Conservation (phyloP, 2,113 vertebrate genomes). For the Panthera tigris region DNA sequence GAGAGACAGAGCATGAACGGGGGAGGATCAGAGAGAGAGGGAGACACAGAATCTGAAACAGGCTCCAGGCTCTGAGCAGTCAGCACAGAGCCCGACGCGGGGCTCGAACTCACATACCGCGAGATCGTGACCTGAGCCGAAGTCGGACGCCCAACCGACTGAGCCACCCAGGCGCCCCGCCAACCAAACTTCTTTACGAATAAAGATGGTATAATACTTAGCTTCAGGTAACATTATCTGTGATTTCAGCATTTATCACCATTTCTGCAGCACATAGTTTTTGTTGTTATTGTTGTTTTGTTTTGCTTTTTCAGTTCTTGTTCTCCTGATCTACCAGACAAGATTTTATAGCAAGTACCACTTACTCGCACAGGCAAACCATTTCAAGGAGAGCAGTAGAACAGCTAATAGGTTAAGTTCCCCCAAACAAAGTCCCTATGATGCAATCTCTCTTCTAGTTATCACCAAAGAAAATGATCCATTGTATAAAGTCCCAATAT, state of each 20-base stretch:
- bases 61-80: no score
- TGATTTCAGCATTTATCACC: not conserved
- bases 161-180: no score
- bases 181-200: not conserved
- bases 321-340: not conserved
- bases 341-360: not conserved
- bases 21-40: no score
- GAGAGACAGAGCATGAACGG: no score
- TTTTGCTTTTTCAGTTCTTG: no score
- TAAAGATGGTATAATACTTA: not conserved
- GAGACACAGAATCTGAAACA: no score
- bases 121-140: no score
- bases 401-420: not conserved
- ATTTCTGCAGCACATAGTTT: not conserved
- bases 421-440: not conserved
- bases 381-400: not conserved
- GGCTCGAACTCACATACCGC: no score
- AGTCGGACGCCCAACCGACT: no score
- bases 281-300: no score
- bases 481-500: not conserved
- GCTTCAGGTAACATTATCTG: not conserved
- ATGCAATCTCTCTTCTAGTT: not conserved
- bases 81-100: no score
- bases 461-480: not conserved
- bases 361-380: not conserved